phyloP scores from a whole-genome alignment of 2,888 invertebrate genomes.

The Helleia helle region DNA sequence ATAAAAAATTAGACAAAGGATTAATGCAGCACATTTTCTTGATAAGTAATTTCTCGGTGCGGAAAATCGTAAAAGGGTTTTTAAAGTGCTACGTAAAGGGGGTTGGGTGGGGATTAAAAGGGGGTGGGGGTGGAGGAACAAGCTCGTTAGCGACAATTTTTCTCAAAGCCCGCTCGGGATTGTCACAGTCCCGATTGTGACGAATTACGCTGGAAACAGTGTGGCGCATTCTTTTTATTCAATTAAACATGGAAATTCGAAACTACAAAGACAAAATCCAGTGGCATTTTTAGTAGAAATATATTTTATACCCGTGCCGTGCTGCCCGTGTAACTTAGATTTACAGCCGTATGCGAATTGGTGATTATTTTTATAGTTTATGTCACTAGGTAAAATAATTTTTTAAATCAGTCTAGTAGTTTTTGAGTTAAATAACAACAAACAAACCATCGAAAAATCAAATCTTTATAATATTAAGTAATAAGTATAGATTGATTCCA shows the following conservation, averaged over 20 bases:
- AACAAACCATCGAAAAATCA: too few species aligned
- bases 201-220: conserved; percentile 58
- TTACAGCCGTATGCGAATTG: too few species aligned
- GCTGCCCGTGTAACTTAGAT: too few species aligned
- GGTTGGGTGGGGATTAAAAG: conserved; percentile 22
- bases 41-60: conserved; percentile 48
- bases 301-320: conserved; percentile 16
- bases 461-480: too few species aligned
- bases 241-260: conserved; percentile 35
- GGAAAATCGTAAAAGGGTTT: conserved; percentile 67
- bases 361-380: too few species aligned
- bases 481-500: too few species aligned
- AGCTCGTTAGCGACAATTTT: conserved; percentile 72
- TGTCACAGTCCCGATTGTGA: conserved; percentile 69
- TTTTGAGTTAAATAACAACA: too few species aligned
- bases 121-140: conserved; percentile 33
- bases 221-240: conserved; percentile 43
- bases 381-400: too few species aligned
- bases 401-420: too few species aligned
- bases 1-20: conserved; percentile 44
- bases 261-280: conserved; percentile 12
- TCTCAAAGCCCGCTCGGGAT: conserved; percentile 66
- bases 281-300: conserved; percentile 16
- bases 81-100: conserved; percentile 58
- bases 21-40: conserved; percentile 48